Percentiles rank a stretch among this genome's conserved stretches.
These are phyloP conservation scores for Belonocnema kinseyi DNA, from an alignment of 1,140 invertebrate species.

Conservation along the genomic window DNA sequence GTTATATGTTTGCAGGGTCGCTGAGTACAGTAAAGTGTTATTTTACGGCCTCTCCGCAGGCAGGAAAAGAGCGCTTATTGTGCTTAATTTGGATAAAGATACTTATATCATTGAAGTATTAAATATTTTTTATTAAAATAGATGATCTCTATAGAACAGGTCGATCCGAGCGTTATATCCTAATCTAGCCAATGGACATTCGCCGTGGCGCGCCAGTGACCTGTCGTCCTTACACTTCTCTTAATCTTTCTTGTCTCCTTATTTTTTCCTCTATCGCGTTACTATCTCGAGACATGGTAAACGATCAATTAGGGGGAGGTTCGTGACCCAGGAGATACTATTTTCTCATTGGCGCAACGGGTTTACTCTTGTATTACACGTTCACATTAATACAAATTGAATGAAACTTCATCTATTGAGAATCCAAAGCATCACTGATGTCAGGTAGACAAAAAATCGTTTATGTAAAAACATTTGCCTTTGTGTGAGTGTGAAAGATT, in stretches of 20 bases:
- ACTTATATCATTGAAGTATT: too few species aligned
- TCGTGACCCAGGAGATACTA: conserved; percentile 40
- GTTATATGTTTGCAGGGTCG: too few species aligned
- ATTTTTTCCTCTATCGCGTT: not conserved
- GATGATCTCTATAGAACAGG: too few species aligned
- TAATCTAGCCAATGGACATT: too few species aligned
- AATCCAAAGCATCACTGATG: conserved; percentile 16
- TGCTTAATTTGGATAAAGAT: too few species aligned
- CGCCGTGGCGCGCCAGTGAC: too few species aligned
- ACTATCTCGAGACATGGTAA: conserved; percentile 8
- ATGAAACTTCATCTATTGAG: conserved; percentile 21
- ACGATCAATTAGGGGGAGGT: conserved; percentile 15
- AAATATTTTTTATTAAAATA: too few species aligned
- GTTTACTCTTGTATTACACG: conserved; percentile 20
- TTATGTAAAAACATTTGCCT: not conserved
- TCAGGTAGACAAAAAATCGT: not conserved
- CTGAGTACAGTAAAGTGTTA: too few species aligned
- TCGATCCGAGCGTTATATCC: too few species aligned
- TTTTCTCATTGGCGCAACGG: conserved; percentile 36
- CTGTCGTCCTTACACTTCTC: not conserved
- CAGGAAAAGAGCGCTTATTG: too few species aligned
- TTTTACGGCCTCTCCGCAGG: too few species aligned
- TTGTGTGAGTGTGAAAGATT: not conserved
- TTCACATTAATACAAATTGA: conserved; percentile 41
- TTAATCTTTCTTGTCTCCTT: not conserved